A percentile compares a stretch with the other conserved stretches of the same genome.
Evolutionary conservation across 2,888 invertebrate species (phyloP).

Genomic region (Fabriciana adippe): DNA sequence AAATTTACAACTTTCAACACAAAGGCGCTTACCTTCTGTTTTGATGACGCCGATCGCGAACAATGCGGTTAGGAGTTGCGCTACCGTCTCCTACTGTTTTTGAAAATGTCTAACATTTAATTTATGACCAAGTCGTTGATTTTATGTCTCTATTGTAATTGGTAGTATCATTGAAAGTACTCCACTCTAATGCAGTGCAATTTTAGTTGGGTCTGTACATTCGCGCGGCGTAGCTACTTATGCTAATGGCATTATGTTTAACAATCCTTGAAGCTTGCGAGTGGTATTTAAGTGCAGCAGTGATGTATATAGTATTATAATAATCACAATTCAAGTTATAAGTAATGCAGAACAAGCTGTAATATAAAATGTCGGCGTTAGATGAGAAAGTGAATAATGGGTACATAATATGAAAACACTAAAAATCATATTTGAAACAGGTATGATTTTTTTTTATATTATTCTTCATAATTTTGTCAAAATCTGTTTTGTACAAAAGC

Average conservation of each 20-base stretch:
- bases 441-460: no score
- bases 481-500: no score
- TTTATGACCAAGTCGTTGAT: conserved; percentile 72
- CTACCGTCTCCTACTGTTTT: conserved; percentile 82
- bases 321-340: neutral
- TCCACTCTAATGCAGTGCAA: conserved; percentile 53
- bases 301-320: conserved; percentile 30
- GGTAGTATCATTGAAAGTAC: conserved; percentile 62
- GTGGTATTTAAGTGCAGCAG: conserved; percentile 39
- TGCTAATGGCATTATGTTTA: conserved; percentile 43
- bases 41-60: conserved; percentile 76
- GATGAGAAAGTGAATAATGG: neutral
- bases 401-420: neutral
- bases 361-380: conserved; percentile 2
- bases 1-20: conserved; percentile 79
- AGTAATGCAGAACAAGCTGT: neutral
- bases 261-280: conserved; percentile 41
- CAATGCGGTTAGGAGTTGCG: conserved; percentile 76
- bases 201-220: conserved; percentile 63
- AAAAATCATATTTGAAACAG: neutral
- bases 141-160: conserved; percentile 77
- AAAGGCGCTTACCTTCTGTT: conserved; percentile 81
- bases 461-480: no score
- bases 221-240: conserved; percentile 49
- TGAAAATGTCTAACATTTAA: conserved; percentile 77